Evolutionary conservation across 1,140 invertebrate genomes (phyloP).

Genomic region (Neodiprion pinetum): DNA sequence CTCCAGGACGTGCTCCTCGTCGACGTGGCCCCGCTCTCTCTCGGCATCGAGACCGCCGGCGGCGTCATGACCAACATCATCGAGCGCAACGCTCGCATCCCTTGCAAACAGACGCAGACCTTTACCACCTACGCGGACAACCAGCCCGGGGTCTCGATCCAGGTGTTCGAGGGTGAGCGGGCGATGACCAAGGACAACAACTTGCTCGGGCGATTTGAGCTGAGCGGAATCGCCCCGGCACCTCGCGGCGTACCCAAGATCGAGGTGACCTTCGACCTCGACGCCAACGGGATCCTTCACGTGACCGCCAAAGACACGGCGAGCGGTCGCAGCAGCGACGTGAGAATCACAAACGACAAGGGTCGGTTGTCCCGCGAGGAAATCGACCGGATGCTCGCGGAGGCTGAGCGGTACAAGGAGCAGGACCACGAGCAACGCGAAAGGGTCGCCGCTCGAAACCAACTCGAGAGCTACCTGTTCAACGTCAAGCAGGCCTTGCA

Average conservation of each 20-base stretch:
- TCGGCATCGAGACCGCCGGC: slow-evolving; percentile 72
- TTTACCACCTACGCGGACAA: slow-evolving; percentile 72
- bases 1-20: slow-evolving; percentile 78
- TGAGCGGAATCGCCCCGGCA: slow-evolving; percentile 54
- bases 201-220: slow-evolving; percentile 44
- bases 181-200: slow-evolving; percentile 77
- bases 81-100: slow-evolving; percentile 71
- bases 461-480: slow-evolving; percentile 74
- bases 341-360: slow-evolving; percentile 83
- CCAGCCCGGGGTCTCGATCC: slow-evolving; percentile 79
- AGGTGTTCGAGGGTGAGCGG: slow-evolving; percentile 75
- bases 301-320: slow-evolving; percentile 69
- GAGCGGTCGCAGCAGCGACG: slow-evolving; percentile 74
- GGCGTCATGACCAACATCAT: slow-evolving; percentile 72
- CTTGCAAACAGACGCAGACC: slow-evolving; percentile 72
- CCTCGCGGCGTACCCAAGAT: slow-evolving; percentile 67
- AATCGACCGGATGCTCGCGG: slow-evolving; percentile 78
- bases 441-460: slow-evolving; percentile 61
- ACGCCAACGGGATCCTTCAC: slow-evolving; percentile 69
- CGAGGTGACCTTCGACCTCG: slow-evolving; percentile 67
- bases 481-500: slow-evolving; percentile 66
- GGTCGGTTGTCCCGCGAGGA: slow-evolving; percentile 78
- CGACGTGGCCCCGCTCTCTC: slow-evolving; percentile 61
- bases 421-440: slow-evolving; percentile 74
- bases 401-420: slow-evolving; percentile 66